Base-by-base conservation (phyloP, 2,888 invertebrate species). In the Diarsia dahlii region DNA sequence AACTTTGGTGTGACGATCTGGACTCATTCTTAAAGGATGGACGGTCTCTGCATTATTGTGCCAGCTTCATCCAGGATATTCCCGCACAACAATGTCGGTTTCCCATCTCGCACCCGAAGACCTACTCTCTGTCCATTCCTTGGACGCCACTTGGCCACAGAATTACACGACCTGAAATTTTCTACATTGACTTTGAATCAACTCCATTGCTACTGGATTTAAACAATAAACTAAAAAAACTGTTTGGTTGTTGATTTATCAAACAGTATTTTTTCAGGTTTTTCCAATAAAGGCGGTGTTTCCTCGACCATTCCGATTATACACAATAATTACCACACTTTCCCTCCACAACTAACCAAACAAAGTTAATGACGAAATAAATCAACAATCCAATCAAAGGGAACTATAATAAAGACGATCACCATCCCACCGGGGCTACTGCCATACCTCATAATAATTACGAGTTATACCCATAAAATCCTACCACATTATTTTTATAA, bases 381-480 rank as follows among this genome's bases (percentile, higher is more conserved):
- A 89, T 88, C 87, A 82, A 75, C 84, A 74, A 85, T 87, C 90
- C 88, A 90, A 91, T 91, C 90, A 90, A 82, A 90, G 73, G 15
- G 56, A 74, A 80, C 85, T 89, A 87, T 91, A 88, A 88, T 91
- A 88, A 88, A 76, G 67, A 34, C 69, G 76, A 86, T 86, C 84
- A 85, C 86, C 79, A 77, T 60, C 81, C 69, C 74, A 76, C 79
- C 67, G 60, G 56, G 54, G 81, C 81, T 83, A 81, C 86, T 74
- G 76, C 82, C 79, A 84, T 87, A 84, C 85, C 89, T 89, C 90
- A 89, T 93, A 91, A 94, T 93, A 91, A 94, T 94, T 94, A 94
- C 88, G 91, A 91, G 90, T 89, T 92, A 92, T 91, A 85, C 83
- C 84, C 85, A 88, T 86, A 87, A 93, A 94, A 90, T 90, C 81